phyloP scores from a whole-genome alignment of 1,140 invertebrate genomes.

The Epicauta chinensis region DNA sequence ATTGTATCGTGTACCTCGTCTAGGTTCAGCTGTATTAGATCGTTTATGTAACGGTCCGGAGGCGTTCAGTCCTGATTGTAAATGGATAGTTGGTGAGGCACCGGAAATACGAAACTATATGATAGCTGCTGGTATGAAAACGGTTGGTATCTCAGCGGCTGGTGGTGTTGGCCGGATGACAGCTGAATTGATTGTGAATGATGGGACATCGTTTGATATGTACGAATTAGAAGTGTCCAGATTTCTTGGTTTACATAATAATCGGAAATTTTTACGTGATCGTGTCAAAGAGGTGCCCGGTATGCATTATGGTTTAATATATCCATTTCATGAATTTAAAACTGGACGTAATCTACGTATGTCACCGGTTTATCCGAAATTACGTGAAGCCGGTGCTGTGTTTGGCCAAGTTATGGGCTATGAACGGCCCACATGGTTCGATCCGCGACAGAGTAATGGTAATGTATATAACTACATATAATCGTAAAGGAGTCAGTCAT shows the following conservation, averaged over 20 bases:
- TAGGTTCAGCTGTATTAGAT: conserved; percentile 66
- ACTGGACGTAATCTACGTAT: conserved; percentile 87
- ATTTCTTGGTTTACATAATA: conserved; percentile 94
- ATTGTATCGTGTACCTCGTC: conserved; percentile 71
- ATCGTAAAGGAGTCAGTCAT: no score
- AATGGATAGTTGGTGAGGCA: conserved; percentile 88
- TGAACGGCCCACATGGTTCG: conserved; percentile 92
- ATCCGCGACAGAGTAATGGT: conserved; percentile 52
- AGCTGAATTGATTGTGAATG: conserved; percentile 83
- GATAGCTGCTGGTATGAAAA: conserved; percentile 94
- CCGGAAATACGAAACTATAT: conserved; percentile 93
- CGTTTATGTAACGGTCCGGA: conserved; percentile 83
- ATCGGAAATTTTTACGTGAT: conserved; percentile 88
- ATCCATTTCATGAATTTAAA: conserved; percentile 80
- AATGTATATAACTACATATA: conserved; percentile 19
- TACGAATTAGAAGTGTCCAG: conserved; percentile 88
- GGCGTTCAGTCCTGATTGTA: conserved; percentile 89
- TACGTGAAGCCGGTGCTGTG: conserved; percentile 88
- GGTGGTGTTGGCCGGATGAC: conserved; percentile 89
- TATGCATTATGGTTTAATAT: conserved; percentile 74
- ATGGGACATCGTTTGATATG: conserved; percentile 75
- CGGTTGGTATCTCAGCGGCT: conserved; percentile 84
- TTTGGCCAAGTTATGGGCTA: conserved; percentile 99
- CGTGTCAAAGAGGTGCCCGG: conserved; percentile 91
- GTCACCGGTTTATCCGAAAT: conserved; percentile 92